Conservation (phyloP, 2,888 invertebrate species). For the Phyto melanocephala region DNA sequence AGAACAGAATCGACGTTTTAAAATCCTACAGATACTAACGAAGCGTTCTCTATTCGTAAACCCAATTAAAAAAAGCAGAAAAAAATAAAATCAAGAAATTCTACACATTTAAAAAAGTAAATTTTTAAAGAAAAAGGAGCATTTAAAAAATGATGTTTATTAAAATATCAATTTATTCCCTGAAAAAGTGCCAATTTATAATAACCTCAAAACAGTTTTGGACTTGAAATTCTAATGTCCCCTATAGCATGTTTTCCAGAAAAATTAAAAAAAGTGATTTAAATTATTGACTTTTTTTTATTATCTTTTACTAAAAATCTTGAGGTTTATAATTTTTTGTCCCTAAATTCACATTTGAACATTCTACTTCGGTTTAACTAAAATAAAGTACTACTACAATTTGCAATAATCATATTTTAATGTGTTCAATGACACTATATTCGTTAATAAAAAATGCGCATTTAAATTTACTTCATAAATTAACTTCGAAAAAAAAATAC, state of each 20-base stretch:
- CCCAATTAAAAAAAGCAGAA: slow-evolving; percentile 19
- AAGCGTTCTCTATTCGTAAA: slow-evolving; percentile 53
- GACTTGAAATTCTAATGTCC: neutral
- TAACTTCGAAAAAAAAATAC: neutral
- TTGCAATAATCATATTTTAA: too few species aligned
- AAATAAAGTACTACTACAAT: neutral
- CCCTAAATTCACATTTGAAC: neutral
- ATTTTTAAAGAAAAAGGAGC: too few species aligned
- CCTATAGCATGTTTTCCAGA: neutral
- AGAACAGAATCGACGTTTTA: neutral
- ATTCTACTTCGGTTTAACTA: neutral
- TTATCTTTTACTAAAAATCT: too few species aligned
- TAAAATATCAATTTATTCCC: slow-evolving; percentile 39
- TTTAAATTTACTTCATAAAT: neutral
- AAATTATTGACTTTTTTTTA: slow-evolving; percentile 5
- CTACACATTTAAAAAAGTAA: too few species aligned
- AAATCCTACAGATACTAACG: neutral
- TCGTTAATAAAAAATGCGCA: neutral
- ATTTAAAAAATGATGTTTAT: neutral
- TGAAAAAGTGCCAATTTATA: slow-evolving; percentile 2
- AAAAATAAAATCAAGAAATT: neutral
- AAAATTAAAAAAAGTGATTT: neutral
- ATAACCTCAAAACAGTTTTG: neutral
- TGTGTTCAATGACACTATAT: too few species aligned
- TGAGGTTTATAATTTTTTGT: neutral